phyloP scores from a whole-genome alignment of 2,888 invertebrate genomes.

The Drepana falcataria region DNA sequence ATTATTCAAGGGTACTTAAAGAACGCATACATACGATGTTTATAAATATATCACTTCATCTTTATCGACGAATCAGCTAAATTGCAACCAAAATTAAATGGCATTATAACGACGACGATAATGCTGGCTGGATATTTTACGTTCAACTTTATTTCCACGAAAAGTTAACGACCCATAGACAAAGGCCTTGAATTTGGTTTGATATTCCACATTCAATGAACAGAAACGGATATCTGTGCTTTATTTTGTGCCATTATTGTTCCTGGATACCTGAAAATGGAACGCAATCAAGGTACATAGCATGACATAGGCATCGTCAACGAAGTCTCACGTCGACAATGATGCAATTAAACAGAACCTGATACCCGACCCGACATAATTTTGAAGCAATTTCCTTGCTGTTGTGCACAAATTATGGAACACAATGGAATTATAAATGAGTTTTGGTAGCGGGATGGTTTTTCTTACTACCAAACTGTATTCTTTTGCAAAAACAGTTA shows the following conservation, averaged over 20 bases:
- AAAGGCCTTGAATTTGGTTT: no score
- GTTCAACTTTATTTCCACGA: slow-evolving; percentile 7
- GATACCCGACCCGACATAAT: not conserved
- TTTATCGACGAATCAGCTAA: no score
- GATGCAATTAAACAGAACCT: not conserved
- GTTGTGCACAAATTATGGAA: slow-evolving; percentile 1
- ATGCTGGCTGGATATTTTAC: slow-evolving; percentile 14
- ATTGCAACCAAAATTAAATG: no score
- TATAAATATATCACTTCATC: no score
- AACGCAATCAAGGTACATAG: no score
- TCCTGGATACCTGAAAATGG: no score
- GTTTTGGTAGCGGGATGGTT: slow-evolving; percentile 1
- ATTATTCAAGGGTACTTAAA: no score
- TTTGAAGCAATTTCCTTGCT: slow-evolving; percentile 1
- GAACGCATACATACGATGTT: no score
- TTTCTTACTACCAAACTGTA: not conserved
- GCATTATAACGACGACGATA: slow-evolving; percentile 19
- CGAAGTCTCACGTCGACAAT: not conserved
- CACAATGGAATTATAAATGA: slow-evolving; percentile 3
- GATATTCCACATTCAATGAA: no score
- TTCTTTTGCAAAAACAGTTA: not conserved
- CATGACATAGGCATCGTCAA: no score
- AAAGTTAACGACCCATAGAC: slow-evolving; percentile 1
- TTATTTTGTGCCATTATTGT: no score
- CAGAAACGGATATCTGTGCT: no score